These are phyloP conservation scores for Lingula anatina DNA, from an alignment of 2,888 invertebrate species.

Conservation along the genomic window DNA sequence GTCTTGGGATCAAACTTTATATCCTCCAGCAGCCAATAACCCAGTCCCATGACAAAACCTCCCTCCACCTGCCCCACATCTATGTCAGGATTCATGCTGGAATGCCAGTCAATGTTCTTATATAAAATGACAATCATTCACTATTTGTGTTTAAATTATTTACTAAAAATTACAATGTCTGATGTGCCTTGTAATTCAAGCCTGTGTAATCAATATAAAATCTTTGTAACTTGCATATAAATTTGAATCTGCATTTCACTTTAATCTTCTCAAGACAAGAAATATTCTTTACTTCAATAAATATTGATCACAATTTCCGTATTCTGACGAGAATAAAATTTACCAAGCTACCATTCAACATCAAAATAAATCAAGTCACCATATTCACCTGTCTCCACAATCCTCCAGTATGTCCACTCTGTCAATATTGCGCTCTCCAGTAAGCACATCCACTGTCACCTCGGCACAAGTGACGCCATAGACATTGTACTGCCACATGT, in stretches of 20 bases:
- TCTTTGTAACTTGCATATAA: no score
- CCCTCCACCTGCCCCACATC: constrained; percentile 58
- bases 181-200: background rate
- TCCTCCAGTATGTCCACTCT: constrained; percentile 25
- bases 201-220: background rate
- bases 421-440: constrained; percentile 59
- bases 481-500: constrained; percentile 21
- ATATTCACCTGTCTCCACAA: constrained; percentile 14
- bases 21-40: constrained; percentile 72
- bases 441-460: constrained; percentile 71
- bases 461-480: constrained; percentile 54
- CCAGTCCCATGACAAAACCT: constrained; percentile 69
- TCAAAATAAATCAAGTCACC: background rate
- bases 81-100: constrained; percentile 26
- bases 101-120: no score
- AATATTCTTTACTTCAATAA: no score
- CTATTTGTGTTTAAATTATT: no score
- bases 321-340: no score
- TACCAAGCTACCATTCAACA: background rate
- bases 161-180: background rate
- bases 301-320: no score
- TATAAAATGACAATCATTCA: background rate
- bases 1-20: constrained; percentile 61
- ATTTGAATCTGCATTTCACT: no score
- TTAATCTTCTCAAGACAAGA: no score